Conservation (phyloP, 2,888 invertebrate species). For the Drosophila barbarae region DNA sequence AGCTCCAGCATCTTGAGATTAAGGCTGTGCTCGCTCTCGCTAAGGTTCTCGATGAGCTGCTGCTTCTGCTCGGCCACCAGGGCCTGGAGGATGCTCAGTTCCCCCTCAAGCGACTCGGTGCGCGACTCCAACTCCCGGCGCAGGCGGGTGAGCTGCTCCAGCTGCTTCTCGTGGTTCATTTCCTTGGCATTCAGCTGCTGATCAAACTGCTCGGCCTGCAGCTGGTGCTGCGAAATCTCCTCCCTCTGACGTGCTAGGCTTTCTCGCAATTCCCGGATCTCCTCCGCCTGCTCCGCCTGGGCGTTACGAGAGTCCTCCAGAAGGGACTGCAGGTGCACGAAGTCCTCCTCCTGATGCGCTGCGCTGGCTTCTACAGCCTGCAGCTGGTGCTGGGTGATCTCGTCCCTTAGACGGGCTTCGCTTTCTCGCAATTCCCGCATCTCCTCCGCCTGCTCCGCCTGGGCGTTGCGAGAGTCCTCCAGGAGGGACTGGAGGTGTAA, state of each 20-base stretch:
- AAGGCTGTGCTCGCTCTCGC: slow-evolving; percentile 75
- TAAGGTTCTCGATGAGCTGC: slow-evolving; percentile 77
- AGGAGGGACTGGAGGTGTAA: slow-evolving; percentile 20
- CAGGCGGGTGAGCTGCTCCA: slow-evolving; percentile 68
- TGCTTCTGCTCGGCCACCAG: slow-evolving; percentile 79
- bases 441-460: slow-evolving; percentile 1
- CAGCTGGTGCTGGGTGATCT: slow-evolving; percentile 71
- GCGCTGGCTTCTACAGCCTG: slow-evolving; percentile 47
- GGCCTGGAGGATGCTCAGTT: slow-evolving; percentile 76
- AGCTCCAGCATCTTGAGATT: slow-evolving; percentile 65
- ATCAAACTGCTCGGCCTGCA: slow-evolving; percentile 68
- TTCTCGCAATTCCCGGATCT: slow-evolving; percentile 11
- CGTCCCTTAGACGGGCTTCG: slow-evolving; percentile 75
- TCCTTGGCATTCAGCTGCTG: slow-evolving; percentile 68
- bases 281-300: not conserved
- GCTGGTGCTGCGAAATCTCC: slow-evolving; percentile 71
- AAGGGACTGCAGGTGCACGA: not conserved
- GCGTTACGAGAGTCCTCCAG: not conserved
- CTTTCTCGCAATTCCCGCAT: slow-evolving; percentile 10
- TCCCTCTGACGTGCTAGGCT: slow-evolving; percentile 74
- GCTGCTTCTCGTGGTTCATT: slow-evolving; percentile 73
- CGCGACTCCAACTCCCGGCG: slow-evolving; percentile 69
- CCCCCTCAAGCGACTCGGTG: slow-evolving; percentile 70
- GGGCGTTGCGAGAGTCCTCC: slow-evolving; percentile 3
- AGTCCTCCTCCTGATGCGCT: not conserved